Percentiles rank a stretch among this genome's conserved stretches.
Evolutionary conservation across 1,140 invertebrate species (phyloP).

Genomic region (Cherax quadricarinatus): DNA sequence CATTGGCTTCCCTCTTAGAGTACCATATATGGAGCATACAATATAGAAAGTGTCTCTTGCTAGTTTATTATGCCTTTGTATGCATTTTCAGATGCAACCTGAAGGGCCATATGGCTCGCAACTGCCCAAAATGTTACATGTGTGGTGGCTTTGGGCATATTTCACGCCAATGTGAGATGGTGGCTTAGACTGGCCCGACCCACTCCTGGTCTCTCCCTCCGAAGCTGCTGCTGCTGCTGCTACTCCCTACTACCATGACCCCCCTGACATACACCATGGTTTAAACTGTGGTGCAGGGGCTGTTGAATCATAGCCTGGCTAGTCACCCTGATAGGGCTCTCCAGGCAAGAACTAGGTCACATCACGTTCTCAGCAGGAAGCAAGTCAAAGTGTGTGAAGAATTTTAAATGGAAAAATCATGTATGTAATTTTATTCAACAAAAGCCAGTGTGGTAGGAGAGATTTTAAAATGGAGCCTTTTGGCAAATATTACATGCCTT

Average conservation of each 20-base stretch:
- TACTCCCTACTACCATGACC: slow-evolving; percentile 46
- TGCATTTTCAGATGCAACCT: slow-evolving; percentile 92
- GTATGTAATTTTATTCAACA: slow-evolving; percentile 6
- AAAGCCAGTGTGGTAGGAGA: slow-evolving; percentile 37
- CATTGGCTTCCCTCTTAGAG: slow-evolving; percentile 15
- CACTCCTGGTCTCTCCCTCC: slow-evolving; percentile 71
- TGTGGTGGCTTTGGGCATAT: slow-evolving; percentile 80
- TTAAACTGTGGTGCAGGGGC: slow-evolving; percentile 52
- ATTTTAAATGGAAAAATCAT: slow-evolving; percentile 17
- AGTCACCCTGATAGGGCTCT: slow-evolving; percentile 40
- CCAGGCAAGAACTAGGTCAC: slow-evolving; percentile 49
- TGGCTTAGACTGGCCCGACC: slow-evolving; percentile 60
- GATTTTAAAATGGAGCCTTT: slow-evolving; percentile 12
- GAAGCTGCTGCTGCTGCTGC: slow-evolving; percentile 52
- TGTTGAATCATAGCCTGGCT: slow-evolving; percentile 42
- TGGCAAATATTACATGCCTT: slow-evolving; percentile 30
- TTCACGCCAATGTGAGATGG: slow-evolving; percentile 78
- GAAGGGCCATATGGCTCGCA: slow-evolving; percentile 93
- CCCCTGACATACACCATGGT: slow-evolving; percentile 49
- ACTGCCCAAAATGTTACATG: slow-evolving; percentile 80
- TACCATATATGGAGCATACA: background rate
- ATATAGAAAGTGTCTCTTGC: background rate
- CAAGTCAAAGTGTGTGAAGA: slow-evolving; percentile 48
- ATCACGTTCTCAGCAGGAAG: slow-evolving; percentile 44
- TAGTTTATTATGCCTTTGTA: slow-evolving; percentile 34